Conservation (phyloP, 2,797 vertebrate species). For the Hafferia zeledoni region DNA sequence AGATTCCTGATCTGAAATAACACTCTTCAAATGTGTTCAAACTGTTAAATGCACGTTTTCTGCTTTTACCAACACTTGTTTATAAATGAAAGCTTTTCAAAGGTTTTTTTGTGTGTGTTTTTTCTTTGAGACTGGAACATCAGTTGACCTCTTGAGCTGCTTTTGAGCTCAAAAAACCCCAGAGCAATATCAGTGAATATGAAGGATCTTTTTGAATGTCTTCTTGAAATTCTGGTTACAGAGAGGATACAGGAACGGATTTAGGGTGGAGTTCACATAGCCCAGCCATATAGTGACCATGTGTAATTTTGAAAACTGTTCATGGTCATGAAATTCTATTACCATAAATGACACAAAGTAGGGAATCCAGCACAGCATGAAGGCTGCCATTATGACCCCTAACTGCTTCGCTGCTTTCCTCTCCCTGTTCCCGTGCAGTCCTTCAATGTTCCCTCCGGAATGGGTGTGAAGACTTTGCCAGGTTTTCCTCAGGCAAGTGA, state of each 20-base stretch:
- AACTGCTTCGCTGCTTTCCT: slow-evolving; percentile 93
- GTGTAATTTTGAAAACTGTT: slow-evolving; percentile 80
- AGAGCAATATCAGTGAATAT: slow-evolving; percentile 46
- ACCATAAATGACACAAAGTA: slow-evolving; percentile 95
- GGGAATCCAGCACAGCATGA: slow-evolving; percentile 95
- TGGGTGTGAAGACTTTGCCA: slow-evolving; percentile 86
- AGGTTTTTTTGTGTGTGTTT: neutral
- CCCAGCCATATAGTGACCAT: slow-evolving; percentile 97
- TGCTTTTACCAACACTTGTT: neutral
- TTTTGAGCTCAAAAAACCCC: neutral
- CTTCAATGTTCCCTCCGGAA: slow-evolving; percentile 79
- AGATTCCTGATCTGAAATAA: neutral
- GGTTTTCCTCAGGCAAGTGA: slow-evolving; percentile 80
- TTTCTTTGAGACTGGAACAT: neutral
- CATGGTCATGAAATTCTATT: slow-evolving; percentile 85
- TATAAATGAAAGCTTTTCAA: neutral
- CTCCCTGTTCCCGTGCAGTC: slow-evolving; percentile 85
- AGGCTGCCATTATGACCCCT: slow-evolving; percentile 92
- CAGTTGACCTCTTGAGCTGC: neutral
- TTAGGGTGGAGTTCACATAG: slow-evolving; percentile 95
- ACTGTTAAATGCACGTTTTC: neutral
- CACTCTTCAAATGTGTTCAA: neutral
- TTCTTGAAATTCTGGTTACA: slow-evolving; percentile 96
- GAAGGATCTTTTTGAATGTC: slow-evolving; percentile 91
- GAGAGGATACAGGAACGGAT: slow-evolving; percentile 94